Percentiles rank a stretch among this genome's conserved stretches.
Evolutionary conservation across 2,797 vertebrate species (phyloP).

Genomic region (Clamator glandarius): DNA sequence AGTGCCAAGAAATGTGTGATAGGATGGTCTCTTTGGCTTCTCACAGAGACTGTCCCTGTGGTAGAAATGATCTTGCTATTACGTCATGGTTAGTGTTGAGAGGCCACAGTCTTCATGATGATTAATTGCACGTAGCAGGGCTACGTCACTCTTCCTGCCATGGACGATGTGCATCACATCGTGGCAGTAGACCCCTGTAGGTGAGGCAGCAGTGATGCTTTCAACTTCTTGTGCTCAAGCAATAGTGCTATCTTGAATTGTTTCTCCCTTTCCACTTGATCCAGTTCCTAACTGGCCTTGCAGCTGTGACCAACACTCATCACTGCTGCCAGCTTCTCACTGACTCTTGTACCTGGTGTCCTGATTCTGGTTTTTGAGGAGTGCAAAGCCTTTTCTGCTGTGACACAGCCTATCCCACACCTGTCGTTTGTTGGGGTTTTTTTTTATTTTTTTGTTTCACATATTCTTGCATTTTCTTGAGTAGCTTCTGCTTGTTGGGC

Average conservation of each 20-base stretch:
- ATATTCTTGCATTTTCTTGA: neutral
- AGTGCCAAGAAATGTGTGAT: neutral
- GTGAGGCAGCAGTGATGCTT: neutral
- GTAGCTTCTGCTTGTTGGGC: neutral
- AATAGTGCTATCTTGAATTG: no score
- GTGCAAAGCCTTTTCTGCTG: neutral
- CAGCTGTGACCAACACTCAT: neutral
- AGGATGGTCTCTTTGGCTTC: neutral
- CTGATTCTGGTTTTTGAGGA: neutral
- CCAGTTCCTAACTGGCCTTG: neutral
- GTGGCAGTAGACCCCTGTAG: neutral
- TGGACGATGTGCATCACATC: neutral
- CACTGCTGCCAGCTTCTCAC: neutral
- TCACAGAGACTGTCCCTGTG: neutral
- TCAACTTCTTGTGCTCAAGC: neutral
- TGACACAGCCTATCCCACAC: neutral
- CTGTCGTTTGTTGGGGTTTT: neutral
- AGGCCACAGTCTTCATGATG: neutral
- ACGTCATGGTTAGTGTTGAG: neutral
- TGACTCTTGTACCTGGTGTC: neutral
- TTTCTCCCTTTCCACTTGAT: neutral
- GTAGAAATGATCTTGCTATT: neutral
- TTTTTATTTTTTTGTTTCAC: neutral
- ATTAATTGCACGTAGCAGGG: neutral
- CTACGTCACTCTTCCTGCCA: neutral